Conservation (phyloP, 2,113 vertebrate genomes). For the Sphaerodactylus townsendi region DNA sequence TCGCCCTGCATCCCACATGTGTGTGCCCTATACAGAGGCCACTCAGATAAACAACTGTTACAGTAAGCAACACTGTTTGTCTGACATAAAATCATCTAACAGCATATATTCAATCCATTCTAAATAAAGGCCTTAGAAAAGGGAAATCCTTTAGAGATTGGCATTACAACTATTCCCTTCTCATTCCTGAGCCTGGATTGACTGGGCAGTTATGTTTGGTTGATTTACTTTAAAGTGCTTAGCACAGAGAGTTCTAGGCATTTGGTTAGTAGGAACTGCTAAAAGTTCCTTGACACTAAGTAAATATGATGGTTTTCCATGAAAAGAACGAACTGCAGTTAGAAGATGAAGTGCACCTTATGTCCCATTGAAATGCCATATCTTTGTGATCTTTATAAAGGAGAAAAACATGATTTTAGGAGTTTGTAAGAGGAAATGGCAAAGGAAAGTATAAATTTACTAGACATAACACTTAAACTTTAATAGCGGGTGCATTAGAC, state of each 20-base stretch:
- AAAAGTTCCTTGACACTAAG: rapidly evolving
- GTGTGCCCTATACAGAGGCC: no score
- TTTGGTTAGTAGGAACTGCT: background rate
- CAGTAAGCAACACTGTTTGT: no score
- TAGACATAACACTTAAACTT: background rate
- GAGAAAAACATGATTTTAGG: background rate
- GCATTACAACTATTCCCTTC: background rate
- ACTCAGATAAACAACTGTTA: no score
- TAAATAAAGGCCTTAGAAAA: background rate
- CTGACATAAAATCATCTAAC: background rate
- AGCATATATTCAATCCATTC: background rate
- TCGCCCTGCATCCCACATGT: no score
- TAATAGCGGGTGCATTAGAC: background rate
- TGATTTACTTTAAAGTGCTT: background rate
- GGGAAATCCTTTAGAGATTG: background rate
- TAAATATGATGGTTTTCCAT: rapidly evolving
- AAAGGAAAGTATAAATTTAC: background rate
- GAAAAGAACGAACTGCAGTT: background rate
- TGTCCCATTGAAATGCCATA: rapidly evolving
- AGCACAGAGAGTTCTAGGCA: background rate
- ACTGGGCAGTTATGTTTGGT: background rate
- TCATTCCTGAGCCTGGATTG: background rate
- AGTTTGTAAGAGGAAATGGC: background rate
- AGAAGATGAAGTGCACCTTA: rapidly evolving
- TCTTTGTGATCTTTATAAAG: rapidly evolving